Percentiles rank a stretch among this genome's conserved stretches.
Conservation (phyloP, 2,113 vertebrate genomes). For the Gallinago undulata region DNA sequence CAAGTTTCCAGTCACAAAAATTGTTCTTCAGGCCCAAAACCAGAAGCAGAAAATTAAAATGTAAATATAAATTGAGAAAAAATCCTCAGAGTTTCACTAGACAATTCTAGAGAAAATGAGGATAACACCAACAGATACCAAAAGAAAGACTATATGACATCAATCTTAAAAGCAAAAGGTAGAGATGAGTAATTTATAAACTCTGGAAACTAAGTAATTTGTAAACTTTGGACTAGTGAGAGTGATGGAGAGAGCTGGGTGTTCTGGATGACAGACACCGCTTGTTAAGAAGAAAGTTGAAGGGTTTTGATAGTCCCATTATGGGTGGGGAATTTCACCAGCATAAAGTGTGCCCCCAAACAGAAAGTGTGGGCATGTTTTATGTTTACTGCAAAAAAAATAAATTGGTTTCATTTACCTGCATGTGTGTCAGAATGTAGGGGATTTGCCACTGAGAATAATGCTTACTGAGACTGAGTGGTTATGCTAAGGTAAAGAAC, state of each 20-base stretch:
- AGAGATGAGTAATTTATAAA: neutral
- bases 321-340: neutral
- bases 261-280: neutral
- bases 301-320: neutral
- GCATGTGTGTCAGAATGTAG: neutral
- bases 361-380: neutral
- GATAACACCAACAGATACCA: neutral
- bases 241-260: neutral
- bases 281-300: neutral
- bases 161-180: neutral
- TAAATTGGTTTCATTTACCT: neutral
- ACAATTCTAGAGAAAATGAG: neutral
- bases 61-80: neutral
- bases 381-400: neutral
- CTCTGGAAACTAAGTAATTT: neutral
- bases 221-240: neutral
- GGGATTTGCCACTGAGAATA: neutral
- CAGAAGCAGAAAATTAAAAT: neutral
- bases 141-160: neutral
- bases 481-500: neutral
- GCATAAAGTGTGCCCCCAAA: neutral
- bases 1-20: neutral
- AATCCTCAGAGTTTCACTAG: neutral
- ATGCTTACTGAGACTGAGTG: neutral
- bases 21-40: neutral